Conservation (phyloP, 2,888 invertebrate species). For the Anticlea derivata region DNA sequence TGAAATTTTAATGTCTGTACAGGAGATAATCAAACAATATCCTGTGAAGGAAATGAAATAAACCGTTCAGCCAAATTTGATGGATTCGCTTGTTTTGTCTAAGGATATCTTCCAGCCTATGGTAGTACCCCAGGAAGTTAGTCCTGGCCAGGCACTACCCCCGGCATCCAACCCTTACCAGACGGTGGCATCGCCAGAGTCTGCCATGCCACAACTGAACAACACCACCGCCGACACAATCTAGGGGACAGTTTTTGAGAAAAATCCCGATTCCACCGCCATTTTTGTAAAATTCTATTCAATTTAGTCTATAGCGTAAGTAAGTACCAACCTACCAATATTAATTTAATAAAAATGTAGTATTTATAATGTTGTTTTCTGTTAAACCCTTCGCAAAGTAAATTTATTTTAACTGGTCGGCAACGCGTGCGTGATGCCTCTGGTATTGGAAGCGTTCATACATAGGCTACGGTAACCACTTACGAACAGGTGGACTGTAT, state of each 20-base stretch:
- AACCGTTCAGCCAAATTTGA: background rate
- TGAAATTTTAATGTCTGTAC: conserved; percentile 7
- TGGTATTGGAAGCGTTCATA: too few relatives aligned
- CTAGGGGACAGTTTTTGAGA: conserved; percentile 55
- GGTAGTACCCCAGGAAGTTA: conserved; percentile 4
- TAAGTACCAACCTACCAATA: too few relatives aligned
- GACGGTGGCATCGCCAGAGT: conserved; percentile 54
- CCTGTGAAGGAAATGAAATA: conserved; percentile 5
- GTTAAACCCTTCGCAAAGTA: too few relatives aligned
- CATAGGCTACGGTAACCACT: too few relatives aligned
- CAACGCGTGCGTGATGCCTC: too few relatives aligned
- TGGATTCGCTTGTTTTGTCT: conserved; percentile 20
- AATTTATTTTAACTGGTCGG: too few relatives aligned
- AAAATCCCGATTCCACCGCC: conserved; percentile 64
- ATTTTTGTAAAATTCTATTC: conserved; percentile 36
- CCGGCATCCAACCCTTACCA: conserved; percentile 46
- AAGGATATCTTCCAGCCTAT: conserved; percentile 23
- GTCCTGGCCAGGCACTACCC: conserved; percentile 4
- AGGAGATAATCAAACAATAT: background rate
- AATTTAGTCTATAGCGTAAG: too few relatives aligned
- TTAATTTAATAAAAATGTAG: too few relatives aligned
- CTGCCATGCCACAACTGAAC: conserved; percentile 44
- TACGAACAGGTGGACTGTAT: too few relatives aligned
- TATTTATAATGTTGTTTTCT: too few relatives aligned
- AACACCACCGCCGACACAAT: conserved; percentile 51